Conservation (phyloP, 2,113 vertebrate genomes). For the Tautogolabrus adspersus region DNA sequence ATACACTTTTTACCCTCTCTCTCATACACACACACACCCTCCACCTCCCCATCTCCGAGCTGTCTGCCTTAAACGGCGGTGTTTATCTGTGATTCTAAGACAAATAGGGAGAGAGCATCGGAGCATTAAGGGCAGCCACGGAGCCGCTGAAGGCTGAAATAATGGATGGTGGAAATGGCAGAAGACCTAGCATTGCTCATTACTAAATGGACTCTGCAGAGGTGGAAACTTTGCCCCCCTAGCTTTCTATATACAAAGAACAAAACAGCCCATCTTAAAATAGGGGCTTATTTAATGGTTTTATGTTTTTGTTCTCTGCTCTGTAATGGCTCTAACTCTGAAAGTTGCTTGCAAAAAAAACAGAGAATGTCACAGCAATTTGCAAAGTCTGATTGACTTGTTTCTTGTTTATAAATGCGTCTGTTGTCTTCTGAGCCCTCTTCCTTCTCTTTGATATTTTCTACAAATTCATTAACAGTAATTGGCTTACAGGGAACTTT, state of each 20-base stretch:
- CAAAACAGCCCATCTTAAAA: conserved; percentile 43
- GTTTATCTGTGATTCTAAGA: conserved; percentile 78
- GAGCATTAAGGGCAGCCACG: conserved; percentile 72
- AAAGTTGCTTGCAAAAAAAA: conserved; percentile 39
- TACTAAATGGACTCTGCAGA: conserved; percentile 75
- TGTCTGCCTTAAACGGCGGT: conserved; percentile 71
- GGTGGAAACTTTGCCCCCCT: conserved; percentile 50
- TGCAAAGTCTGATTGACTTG: conserved; percentile 59
- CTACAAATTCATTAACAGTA: conserved; percentile 34
- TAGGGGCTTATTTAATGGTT: conserved; percentile 53
- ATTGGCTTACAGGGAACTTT: conserved; percentile 6
- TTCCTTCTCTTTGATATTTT: conserved; percentile 38
- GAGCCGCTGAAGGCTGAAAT: conserved; percentile 69
- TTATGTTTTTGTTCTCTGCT: conserved; percentile 37
- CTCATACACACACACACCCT: conserved; percentile 17
- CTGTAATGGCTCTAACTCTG: conserved; percentile 11
- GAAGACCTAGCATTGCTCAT: conserved; percentile 71
- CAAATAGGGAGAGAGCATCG: conserved; percentile 73
- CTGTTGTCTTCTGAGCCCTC: conserved; percentile 16
- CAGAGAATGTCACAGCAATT: conserved; percentile 55
- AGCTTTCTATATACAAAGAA: conserved; percentile 41
- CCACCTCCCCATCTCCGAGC: conserved; percentile 37
- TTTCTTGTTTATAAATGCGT: conserved; percentile 22
- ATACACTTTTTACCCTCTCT: conserved; percentile 7
- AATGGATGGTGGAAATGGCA: conserved; percentile 78